Percentiles rank a stretch among this genome's conserved stretches.
phyloP scores from a whole-genome alignment of 2,113 vertebrate genomes.

The Anguilla japonica region DNA sequence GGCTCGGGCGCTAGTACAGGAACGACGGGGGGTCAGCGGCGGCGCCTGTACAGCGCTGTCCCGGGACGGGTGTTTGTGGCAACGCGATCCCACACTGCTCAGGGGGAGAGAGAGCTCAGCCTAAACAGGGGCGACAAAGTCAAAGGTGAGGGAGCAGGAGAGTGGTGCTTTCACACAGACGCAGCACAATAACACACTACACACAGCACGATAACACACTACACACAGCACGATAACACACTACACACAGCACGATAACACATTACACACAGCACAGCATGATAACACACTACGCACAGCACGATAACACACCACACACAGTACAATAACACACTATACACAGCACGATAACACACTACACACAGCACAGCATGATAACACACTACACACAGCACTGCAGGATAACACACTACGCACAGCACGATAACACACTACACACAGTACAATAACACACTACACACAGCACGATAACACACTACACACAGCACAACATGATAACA shows the following conservation, averaged over 20 bases:
- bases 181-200: neutral
- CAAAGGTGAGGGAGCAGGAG: conserved; percentile 76
- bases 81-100: conserved; percentile 82
- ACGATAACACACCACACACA: neutral
- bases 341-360: too few relatives aligned
- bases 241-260: neutral
- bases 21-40: conserved; percentile 62
- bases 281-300: too few relatives aligned
- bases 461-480: too few relatives aligned
- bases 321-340: too few relatives aligned
- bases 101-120: conserved; percentile 85
- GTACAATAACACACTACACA: too few relatives aligned
- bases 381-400: too few relatives aligned
- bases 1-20: conserved; percentile 62
- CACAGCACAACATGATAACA: too few relatives aligned
- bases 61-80: conserved; percentile 86
- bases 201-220: neutral
- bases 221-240: neutral
- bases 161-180: neutral
- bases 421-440: too few relatives aligned
- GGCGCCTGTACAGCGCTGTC: conserved; percentile 87
- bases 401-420: too few relatives aligned
- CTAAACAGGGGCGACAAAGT: conserved; percentile 89
- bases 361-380: too few relatives aligned
- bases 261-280: too few relatives aligned